These are phyloP conservation scores for Cariama cristata DNA, from an alignment of 2,113 vertebrate genomes.

Conservation along the genomic window DNA sequence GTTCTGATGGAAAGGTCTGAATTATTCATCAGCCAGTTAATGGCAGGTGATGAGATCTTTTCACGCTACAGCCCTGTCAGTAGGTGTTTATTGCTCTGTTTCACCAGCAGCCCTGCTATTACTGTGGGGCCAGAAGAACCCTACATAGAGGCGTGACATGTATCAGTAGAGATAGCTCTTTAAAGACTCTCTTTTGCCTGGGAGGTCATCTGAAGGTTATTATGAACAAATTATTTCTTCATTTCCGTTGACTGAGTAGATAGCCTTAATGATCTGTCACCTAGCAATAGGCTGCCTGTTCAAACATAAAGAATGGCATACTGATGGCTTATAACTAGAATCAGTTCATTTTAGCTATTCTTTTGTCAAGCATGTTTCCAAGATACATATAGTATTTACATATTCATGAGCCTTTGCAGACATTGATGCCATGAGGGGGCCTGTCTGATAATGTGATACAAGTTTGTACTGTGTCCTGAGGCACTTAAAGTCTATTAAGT, in stretches of 20 bases:
- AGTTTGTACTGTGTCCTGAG: conserved; percentile 78
- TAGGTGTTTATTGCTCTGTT: conserved; percentile 85
- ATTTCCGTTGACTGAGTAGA: conserved; percentile 83
- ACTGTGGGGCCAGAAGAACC: conserved; percentile 65
- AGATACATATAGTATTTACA: conserved; percentile 80
- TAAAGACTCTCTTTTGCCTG: conserved; percentile 80
- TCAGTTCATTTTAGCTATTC: conserved; percentile 82
- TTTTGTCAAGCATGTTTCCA: conserved; percentile 83
- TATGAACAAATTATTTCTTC: conserved; percentile 86
- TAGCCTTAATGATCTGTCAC: conserved; percentile 86
- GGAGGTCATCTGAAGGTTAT: conserved; percentile 85
- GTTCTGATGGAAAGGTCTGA: conserved; percentile 74
- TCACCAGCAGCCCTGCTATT: conserved; percentile 76
- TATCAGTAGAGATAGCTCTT: conserved; percentile 75
- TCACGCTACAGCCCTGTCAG: conserved; percentile 76
- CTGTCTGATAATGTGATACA: conserved; percentile 81
- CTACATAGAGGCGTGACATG: conserved; percentile 60
- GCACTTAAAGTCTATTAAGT: conserved; percentile 79
- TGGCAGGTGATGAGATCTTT: conserved; percentile 83
- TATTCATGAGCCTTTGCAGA: conserved; percentile 81
- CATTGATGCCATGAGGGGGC: conserved; percentile 62
- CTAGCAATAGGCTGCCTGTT: conserved; percentile 84
- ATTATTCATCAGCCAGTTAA: conserved; percentile 82
- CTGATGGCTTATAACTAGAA: conserved; percentile 81
- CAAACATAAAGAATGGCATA: conserved; percentile 83